Conservation (phyloP, 1,140 invertebrate species). For the Protaetia brevitarsis region DNA sequence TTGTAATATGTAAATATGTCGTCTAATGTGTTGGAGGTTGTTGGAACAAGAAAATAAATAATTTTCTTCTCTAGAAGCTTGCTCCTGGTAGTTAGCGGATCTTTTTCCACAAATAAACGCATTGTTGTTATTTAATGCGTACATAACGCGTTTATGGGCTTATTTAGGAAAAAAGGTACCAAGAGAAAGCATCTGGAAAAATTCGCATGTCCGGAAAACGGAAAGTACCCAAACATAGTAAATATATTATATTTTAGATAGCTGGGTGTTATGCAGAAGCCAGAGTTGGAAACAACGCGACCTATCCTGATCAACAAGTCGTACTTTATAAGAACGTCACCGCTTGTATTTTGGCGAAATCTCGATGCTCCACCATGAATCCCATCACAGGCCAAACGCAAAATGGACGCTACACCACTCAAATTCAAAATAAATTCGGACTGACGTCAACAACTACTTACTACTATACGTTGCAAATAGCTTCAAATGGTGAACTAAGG, state of each 20-base stretch:
- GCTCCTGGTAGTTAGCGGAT: too few species aligned
- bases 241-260: conserved; percentile 49
- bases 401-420: conserved; percentile 46
- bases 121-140: too few species aligned
- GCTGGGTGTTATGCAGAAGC: conserved; percentile 53
- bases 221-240: conserved; percentile 11
- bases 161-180: too few species aligned
- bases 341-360: conserved; percentile 55
- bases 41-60: too few species aligned
- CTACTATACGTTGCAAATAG: conserved; percentile 54
- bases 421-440: conserved; percentile 32
- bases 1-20: too few species aligned
- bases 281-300: conserved; percentile 50
- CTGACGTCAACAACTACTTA: conserved; percentile 35
- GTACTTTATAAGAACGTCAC: conserved; percentile 56
- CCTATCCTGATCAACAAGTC: conserved; percentile 52
- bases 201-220: conserved; percentile 4
- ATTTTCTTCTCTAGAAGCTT: too few species aligned
- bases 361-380: conserved; percentile 54
- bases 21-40: too few species aligned
- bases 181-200: too few species aligned
- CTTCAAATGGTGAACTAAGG: conserved; percentile 52
- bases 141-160: too few species aligned
- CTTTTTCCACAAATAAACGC: too few species aligned
- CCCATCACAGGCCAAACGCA: conserved; percentile 58